Conservation (phyloP, 1,140 invertebrate genomes). For the Lasaia peninsularis region DNA sequence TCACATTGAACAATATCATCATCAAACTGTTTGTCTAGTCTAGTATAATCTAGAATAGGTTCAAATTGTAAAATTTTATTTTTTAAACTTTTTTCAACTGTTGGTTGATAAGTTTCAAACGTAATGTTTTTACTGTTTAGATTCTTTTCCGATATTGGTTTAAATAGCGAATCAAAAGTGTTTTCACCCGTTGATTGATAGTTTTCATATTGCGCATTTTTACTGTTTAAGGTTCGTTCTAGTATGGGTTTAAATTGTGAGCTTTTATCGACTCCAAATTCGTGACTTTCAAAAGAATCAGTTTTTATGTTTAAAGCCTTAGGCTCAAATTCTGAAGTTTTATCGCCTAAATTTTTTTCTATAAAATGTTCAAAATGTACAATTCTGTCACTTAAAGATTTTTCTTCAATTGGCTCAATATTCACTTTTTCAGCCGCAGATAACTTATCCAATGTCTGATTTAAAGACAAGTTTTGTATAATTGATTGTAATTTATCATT, state of each 20-base stretch:
- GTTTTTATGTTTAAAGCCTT: not conserved
- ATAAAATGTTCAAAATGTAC: not conserved
- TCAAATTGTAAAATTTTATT: slow-evolving; percentile 13
- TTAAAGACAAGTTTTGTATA: slow-evolving; percentile 62
- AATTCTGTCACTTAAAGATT: not conserved
- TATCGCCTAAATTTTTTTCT: not conserved
- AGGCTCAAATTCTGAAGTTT: slow-evolving; percentile 10
- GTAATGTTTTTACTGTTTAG: too few relatives aligned
- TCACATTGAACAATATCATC: slow-evolving; percentile 6
- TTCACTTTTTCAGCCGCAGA: not conserved
- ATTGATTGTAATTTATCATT: slow-evolving; percentile 69
- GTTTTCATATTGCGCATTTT: too few relatives aligned
- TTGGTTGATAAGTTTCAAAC: too few relatives aligned
- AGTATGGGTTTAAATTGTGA: too few relatives aligned
- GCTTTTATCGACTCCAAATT: too few relatives aligned
- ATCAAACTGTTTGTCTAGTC: not conserved
- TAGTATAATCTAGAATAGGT: not conserved
- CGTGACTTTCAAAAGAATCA: too few relatives aligned
- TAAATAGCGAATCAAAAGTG: too few relatives aligned
- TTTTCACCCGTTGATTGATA: too few relatives aligned
- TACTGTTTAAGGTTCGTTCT: too few relatives aligned
- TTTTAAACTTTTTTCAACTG: not conserved
- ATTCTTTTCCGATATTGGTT: not conserved
- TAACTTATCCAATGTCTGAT: slow-evolving; percentile 35
- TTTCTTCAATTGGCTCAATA: slow-evolving; percentile 6